Evolutionary conservation across 1,140 invertebrate genomes (phyloP).

Genomic region (honey bee (Apis mellifera)): Amel_HAv3.1 CM009931.2:23769001-23769500

Average conservation of each 20-base stretch:
- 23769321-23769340: slow-evolving; percentile 66
- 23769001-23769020: background rate
- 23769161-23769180: background rate
- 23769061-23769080: background rate
- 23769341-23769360: slow-evolving; percentile 54
- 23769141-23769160: background rate
- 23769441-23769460: slow-evolving; percentile 4
- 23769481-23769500: slow-evolving; percentile 59
- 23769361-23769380: slow-evolving; percentile 57
- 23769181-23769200: slow-evolving; percentile 6
- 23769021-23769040: background rate
- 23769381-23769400: slow-evolving; percentile 26
- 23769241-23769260: slow-evolving; percentile 65
- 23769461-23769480: slow-evolving; percentile 64
- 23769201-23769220: slow-evolving; percentile 65
- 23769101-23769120: too few species aligned
- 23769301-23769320: slow-evolving; percentile 67
- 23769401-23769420: slow-evolving; percentile 34
- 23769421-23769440: slow-evolving; percentile 10
- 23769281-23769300: slow-evolving; percentile 55
- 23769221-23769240: slow-evolving; percentile 30
- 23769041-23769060: background rate
- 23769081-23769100: too few species aligned
- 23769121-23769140: background rate
- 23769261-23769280: slow-evolving; percentile 65